Percentiles rank a stretch among this genome's conserved stretches.
Evolutionary conservation across 2,113 vertebrate species (phyloP).

Genomic region (Megaceryle torquata): DNA sequence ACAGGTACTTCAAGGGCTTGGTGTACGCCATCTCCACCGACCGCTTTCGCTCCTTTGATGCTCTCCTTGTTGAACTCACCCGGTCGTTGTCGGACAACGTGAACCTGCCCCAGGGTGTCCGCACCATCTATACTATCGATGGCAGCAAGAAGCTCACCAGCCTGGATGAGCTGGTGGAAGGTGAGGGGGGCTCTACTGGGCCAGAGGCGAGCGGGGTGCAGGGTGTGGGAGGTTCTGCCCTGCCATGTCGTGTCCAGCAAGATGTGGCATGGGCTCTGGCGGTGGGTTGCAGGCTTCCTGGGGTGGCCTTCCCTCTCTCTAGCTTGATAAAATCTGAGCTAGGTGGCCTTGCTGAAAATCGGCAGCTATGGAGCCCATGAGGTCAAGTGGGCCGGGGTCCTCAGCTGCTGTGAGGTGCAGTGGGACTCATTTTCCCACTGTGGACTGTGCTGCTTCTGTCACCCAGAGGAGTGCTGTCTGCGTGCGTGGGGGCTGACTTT

Average conservation of each 20-base stretch:
- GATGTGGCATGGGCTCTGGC: fast-evolving
- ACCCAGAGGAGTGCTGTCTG: too few species aligned
- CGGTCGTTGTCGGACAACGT: conserved; percentile 93
- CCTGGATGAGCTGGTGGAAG: conserved; percentile 92
- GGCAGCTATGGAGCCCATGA: fast-evolving
- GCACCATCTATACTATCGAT: conserved; percentile 88
- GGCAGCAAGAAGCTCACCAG: conserved; percentile 86
- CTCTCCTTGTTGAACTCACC: conserved; percentile 93
- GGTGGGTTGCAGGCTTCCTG: not conserved
- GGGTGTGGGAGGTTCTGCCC: not conserved
- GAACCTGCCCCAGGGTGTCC: conserved; percentile 93
- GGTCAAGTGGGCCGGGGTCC: fast-evolving
- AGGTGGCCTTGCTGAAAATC: not conserved
- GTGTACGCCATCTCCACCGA: conserved; percentile 92
- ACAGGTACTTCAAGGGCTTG: conserved; percentile 95
- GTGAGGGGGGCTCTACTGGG: conserved; percentile 66
- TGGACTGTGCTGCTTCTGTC: fast-evolving
- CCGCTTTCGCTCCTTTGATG: conserved; percentile 93
- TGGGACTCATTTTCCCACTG: fast-evolving
- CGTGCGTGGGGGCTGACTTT: fast-evolving
- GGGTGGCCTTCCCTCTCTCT: not conserved
- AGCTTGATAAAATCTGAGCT: fast-evolving
- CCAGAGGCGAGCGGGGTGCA: not conserved
- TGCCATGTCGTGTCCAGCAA: fast-evolving
- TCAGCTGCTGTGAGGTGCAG: fast-evolving